Conservation (phyloP, 2,888 invertebrate genomes). For the Rambutsinella grinnellia region DNA sequence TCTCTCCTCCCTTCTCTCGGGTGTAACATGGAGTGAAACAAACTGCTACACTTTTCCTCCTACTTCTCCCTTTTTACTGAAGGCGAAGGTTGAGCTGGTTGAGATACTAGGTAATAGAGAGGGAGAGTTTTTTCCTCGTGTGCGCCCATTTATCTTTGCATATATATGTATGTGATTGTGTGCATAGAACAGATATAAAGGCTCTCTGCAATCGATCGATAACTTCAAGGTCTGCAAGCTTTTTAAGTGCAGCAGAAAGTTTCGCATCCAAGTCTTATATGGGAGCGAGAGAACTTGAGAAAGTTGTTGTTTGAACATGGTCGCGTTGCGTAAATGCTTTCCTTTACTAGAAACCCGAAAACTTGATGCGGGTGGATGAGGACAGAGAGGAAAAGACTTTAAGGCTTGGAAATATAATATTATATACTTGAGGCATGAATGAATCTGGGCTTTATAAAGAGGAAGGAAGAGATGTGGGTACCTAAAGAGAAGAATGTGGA, state of each 20-base stretch:
- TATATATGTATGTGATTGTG: conserved; percentile 4
- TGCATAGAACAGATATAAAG: conserved; percentile 24
- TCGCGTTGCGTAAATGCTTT: conserved; percentile 51
- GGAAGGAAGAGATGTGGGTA: not conserved
- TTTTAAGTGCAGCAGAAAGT: conserved; percentile 57
- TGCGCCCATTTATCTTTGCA: conserved; percentile 22
- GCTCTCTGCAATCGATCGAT: conserved; percentile 57
- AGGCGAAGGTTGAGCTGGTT: not conserved
- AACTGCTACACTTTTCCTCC: conserved; percentile 2
- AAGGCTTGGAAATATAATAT: too few species aligned
- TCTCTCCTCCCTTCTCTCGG: not conserved
- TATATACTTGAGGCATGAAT: conserved; percentile 1
- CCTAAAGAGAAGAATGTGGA: conserved; percentile 21
- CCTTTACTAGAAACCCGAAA: not conserved
- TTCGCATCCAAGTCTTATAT: conserved; percentile 44
- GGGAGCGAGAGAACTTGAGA: conserved; percentile 4
- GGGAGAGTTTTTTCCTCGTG: conserved; percentile 6
- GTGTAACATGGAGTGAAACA: not conserved
- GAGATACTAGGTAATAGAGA: not conserved
- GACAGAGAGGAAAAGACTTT: too few species aligned
- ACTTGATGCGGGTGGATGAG: conserved; percentile 55
- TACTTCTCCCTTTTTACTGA: conserved; percentile 36
- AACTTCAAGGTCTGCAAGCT: conserved; percentile 57
- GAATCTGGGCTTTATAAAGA: not conserved
- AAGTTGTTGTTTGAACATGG: conserved; percentile 41